A percentile compares a stretch with the other conserved stretches of the same genome.
Conservation (phyloP, 2,797 vertebrate species). For the Dipus sagitta region DNA sequence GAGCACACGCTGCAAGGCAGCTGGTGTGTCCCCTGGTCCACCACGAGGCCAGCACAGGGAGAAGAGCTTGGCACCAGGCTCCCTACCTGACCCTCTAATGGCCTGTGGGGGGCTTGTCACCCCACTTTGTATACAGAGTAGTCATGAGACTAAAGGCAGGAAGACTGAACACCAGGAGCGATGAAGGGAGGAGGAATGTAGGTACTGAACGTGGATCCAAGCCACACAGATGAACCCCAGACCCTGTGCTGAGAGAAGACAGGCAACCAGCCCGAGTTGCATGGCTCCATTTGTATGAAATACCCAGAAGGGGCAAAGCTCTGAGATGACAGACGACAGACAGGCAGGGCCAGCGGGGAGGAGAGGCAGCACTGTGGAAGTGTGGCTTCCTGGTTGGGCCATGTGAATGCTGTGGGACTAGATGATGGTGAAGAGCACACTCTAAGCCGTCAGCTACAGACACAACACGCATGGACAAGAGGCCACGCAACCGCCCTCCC, state of each 20-base stretch:
- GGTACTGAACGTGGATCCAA: rapidly evolving
- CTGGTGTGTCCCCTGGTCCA: rapidly evolving
- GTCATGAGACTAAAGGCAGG: neutral
- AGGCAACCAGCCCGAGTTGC: rapidly evolving
- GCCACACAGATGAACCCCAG: too few species aligned
- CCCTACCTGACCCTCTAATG: rapidly evolving
- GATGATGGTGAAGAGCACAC: rapidly evolving
- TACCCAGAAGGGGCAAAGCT: neutral
- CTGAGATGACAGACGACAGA: neutral
- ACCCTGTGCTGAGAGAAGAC: rapidly evolving
- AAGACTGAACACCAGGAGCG: neutral
- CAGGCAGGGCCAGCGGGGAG: neutral
- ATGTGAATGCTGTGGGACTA: neutral
- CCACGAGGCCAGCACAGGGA: rapidly evolving
- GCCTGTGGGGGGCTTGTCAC: neutral
- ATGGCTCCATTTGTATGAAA: rapidly evolving
- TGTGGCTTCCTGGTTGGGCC: neutral
- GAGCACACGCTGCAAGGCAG: neutral
- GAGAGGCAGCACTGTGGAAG: rapidly evolving
- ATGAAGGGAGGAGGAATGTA: neutral
- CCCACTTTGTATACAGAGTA: neutral
- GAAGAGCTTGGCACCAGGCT: rapidly evolving
- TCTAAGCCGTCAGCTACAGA: rapidly evolving
- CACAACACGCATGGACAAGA: rapidly evolving
- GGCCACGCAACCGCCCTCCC: neutral